Evolutionary conservation across 2,113 vertebrate genomes (phyloP).

Genomic region (Ceyx cyanopectus): DNA sequence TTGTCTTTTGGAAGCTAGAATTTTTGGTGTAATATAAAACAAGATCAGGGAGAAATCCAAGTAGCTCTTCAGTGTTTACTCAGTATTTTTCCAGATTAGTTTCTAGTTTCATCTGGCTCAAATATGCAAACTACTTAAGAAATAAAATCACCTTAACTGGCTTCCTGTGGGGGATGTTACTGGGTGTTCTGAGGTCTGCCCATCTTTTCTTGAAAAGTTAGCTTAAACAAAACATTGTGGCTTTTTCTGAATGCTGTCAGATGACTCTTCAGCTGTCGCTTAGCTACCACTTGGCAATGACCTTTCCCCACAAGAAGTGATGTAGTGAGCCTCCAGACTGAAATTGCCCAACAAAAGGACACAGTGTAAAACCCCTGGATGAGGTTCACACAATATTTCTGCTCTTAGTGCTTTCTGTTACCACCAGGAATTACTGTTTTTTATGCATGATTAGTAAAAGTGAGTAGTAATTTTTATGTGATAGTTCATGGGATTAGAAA

Average conservation of each 20-base stretch:
- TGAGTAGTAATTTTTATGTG: background rate
- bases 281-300: constrained; percentile 33
- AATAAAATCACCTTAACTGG: background rate
- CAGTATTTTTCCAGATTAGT: background rate
- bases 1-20: background rate
- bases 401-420: background rate
- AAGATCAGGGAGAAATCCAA: background rate
- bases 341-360: background rate
- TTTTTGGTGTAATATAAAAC: background rate
- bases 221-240: background rate
- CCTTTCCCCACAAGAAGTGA: constrained; percentile 19
- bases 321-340: background rate
- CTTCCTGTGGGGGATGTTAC: background rate
- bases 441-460: background rate
- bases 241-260: background rate
- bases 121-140: background rate
- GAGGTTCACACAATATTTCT: background rate
- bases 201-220: constrained; percentile 18
- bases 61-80: background rate
- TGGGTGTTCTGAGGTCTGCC: background rate
- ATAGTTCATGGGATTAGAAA: background rate
- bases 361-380: background rate
- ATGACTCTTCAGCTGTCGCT: constrained; percentile 4
- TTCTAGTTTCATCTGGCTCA: background rate
- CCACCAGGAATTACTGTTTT: background rate